These are phyloP conservation scores for Rhynchonema sp. DNA, from an alignment of 2,888 invertebrate genomes.

Conservation along the genomic window DNA sequence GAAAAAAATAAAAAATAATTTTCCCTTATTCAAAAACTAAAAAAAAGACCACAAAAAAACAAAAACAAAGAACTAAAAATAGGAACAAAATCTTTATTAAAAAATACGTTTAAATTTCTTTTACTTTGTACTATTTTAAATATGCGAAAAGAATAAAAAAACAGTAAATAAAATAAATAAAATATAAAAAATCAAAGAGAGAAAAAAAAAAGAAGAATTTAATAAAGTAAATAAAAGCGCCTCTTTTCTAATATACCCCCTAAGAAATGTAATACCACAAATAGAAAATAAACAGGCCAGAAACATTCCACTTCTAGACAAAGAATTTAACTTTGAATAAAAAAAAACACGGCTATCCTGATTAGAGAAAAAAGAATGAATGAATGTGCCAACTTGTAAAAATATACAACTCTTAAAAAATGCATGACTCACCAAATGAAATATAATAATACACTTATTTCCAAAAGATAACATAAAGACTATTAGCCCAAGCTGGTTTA, in stretches of 20 bases:
- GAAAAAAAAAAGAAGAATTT: neutral
- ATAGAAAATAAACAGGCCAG: neutral
- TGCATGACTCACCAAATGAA: constrained; percentile 44
- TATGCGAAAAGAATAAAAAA: neutral
- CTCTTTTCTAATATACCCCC: neutral
- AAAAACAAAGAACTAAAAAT: neutral
- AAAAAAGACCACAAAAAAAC: no score
- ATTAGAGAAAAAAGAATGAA: neutral
- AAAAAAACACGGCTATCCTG: neutral
- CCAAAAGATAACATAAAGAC: constrained; percentile 44
- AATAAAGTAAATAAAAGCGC: neutral
- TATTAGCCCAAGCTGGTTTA: constrained; percentile 55
- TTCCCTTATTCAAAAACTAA: neutral
- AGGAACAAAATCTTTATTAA: neutral
- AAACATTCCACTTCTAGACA: neutral
- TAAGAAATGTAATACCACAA: neutral
- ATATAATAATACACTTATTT: constrained; percentile 42
- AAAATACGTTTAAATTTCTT: no score
- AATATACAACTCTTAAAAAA: neutral
- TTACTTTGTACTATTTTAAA: neutral
- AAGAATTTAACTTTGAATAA: neutral
- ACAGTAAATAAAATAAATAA: neutral
- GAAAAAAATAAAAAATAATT: neutral
- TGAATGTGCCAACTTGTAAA: neutral
- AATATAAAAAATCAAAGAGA: neutral